These are phyloP conservation scores for Smutsia gigantea DNA, from an alignment of 2,797 vertebrate genomes.

Conservation along the genomic window DNA sequence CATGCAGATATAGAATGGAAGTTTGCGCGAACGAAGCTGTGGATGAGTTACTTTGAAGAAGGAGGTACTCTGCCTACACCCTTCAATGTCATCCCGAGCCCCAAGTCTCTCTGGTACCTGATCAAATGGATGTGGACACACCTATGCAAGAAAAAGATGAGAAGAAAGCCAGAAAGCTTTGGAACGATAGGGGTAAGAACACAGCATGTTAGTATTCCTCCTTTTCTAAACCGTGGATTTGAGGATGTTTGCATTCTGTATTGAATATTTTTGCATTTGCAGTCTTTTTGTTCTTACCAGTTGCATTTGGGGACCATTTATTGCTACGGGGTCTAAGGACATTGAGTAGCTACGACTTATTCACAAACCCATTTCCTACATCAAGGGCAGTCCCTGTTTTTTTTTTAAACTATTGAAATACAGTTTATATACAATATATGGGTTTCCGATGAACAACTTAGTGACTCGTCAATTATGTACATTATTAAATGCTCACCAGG, in stretches of 20 bases:
- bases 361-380: neutral
- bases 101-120: constrained; percentile 95
- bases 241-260: neutral
- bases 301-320: neutral
- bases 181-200: constrained; percentile 94
- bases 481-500: too few species aligned
- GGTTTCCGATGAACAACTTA: too few species aligned
- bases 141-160: constrained; percentile 89
- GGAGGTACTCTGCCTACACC: constrained; percentile 97
- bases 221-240: neutral
- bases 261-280: neutral
- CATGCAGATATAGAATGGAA: constrained; percentile 99
- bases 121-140: constrained; percentile 91
- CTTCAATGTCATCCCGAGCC: constrained; percentile 98
- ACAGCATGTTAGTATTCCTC: neutral
- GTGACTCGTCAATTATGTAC: too few species aligned
- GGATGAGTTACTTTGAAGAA: constrained; percentile 99
- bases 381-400: neutral
- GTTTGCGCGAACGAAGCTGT: constrained; percentile 98
- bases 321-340: neutral
- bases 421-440: too few species aligned
- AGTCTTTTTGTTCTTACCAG: neutral
- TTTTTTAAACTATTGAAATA: too few species aligned
- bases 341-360: neutral
- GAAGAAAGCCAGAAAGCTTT: constrained; percentile 92